phyloP scores from a whole-genome alignment of 2,888 invertebrate genomes.

The Sinodicranocentrus sp. region DNA sequence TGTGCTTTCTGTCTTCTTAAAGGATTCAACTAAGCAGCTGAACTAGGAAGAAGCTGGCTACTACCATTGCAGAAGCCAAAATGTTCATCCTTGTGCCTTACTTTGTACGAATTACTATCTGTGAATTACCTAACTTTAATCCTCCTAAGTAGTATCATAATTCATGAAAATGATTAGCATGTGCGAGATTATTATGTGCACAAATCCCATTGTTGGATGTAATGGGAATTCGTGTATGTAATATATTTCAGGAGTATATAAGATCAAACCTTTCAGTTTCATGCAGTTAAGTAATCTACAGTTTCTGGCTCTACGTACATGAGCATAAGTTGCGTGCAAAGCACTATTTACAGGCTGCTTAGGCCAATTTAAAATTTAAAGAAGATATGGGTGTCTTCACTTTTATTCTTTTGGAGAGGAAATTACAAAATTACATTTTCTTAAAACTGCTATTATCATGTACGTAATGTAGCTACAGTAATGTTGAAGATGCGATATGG shows the following conservation, averaged over 20 bases:
- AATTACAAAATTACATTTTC: no score
- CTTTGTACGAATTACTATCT: no score
- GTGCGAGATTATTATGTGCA: not conserved
- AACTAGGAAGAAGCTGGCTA: not conserved
- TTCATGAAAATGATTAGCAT: no score
- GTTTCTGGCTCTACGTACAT: constrained; percentile 7
- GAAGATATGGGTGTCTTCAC: not conserved
- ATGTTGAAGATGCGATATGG: no score
- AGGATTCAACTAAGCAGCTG: constrained; percentile 7
- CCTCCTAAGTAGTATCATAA: no score
- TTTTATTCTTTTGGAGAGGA: not conserved
- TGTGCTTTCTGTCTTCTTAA: constrained; percentile 39
- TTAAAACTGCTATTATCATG: no score
- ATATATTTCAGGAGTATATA: not conserved
- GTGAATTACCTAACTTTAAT: no score
- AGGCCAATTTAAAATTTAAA: not conserved
- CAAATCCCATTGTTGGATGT: no score
- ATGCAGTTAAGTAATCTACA: constrained; percentile 8
- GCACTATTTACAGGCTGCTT: not conserved
- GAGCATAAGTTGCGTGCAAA: not conserved
- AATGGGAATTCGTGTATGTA: no score
- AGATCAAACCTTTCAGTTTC: constrained; percentile 22
- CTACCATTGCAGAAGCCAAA: constrained; percentile 1
- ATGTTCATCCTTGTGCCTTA: no score
- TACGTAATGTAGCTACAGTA: no score